phyloP scores from a whole-genome alignment of 2,888 invertebrate species.

The Drosophila maculinotata region DNA sequence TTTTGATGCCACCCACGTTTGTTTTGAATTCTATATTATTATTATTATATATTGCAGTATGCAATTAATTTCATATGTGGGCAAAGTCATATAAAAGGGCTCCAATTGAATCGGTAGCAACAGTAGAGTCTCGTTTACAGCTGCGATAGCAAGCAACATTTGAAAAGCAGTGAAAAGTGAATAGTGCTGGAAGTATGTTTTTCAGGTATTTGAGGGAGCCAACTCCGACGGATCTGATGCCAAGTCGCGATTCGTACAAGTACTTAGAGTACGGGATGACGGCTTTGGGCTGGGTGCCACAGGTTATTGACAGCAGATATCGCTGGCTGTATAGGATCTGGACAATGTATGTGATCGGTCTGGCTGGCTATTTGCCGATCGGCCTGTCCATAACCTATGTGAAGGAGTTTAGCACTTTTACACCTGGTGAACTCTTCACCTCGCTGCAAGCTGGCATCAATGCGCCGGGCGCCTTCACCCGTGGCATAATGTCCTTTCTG shows the following conservation, averaged over 20 bases:
- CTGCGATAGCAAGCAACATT: background rate
- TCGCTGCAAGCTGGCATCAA: conserved; percentile 50
- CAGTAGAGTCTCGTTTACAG: conserved; percentile 11
- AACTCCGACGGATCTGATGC: conserved; percentile 24
- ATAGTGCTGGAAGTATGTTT: conserved; percentile 10
- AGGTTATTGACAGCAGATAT: background rate
- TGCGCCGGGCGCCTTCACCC: conserved; percentile 30
- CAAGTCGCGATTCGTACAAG: conserved; percentile 33
- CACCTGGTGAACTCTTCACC: conserved; percentile 54
- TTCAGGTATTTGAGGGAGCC: conserved; percentile 38
- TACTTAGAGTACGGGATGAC: conserved; percentile 37
- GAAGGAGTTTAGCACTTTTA: conserved; percentile 39
- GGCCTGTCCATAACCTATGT: conserved; percentile 33
- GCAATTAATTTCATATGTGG: conserved; percentile 10
- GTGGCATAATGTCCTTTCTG: conserved; percentile 13
- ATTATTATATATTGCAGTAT: conserved; percentile 1
- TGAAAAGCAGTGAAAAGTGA: too few species aligned
- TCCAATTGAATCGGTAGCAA: background rate
- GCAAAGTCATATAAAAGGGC: conserved; percentile 18
- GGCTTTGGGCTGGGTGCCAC: conserved; percentile 37
- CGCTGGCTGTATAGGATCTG: conserved; percentile 7
- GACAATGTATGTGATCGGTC: conserved; percentile 9
- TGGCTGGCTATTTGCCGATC: conserved; percentile 30
- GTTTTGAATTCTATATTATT: background rate
- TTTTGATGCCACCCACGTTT: background rate